These are phyloP conservation scores for Sympetrum striolatum DNA, from an alignment of 2,888 invertebrate genomes.

Conservation along the genomic window DNA sequence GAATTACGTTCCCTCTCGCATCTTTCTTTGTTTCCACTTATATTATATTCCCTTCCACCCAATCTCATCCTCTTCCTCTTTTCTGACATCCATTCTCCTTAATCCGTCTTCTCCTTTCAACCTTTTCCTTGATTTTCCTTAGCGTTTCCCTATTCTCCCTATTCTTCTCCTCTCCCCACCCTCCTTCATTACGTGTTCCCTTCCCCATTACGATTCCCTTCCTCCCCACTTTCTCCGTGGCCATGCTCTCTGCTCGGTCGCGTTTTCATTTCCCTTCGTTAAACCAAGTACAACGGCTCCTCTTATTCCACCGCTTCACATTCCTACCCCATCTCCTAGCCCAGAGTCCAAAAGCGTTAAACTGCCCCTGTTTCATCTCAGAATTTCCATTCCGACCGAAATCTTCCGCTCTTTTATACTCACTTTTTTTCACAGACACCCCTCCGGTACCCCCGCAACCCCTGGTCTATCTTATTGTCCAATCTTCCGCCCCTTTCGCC, in stretches of 20 bases:
- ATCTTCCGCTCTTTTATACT: background rate
- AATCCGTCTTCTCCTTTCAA: background rate
- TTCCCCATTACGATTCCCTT: background rate
- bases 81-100: background rate
- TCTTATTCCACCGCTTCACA: background rate
- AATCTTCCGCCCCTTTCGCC: background rate
- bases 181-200: background rate
- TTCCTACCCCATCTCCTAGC: background rate
- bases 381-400: background rate
- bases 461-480: slow-evolving; percentile 16
- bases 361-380: background rate
- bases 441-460: background rate
- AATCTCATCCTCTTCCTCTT: background rate
- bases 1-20: no score
- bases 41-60: background rate
- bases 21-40: background rate
- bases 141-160: background rate
- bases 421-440: background rate
- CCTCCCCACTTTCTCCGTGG: background rate
- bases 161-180: background rate
- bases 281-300: background rate
- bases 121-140: background rate
- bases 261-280: background rate
- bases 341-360: background rate
- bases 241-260: background rate